phyloP scores from a whole-genome alignment of 2,797 vertebrate genomes.

The Salmo trutta region DNA sequence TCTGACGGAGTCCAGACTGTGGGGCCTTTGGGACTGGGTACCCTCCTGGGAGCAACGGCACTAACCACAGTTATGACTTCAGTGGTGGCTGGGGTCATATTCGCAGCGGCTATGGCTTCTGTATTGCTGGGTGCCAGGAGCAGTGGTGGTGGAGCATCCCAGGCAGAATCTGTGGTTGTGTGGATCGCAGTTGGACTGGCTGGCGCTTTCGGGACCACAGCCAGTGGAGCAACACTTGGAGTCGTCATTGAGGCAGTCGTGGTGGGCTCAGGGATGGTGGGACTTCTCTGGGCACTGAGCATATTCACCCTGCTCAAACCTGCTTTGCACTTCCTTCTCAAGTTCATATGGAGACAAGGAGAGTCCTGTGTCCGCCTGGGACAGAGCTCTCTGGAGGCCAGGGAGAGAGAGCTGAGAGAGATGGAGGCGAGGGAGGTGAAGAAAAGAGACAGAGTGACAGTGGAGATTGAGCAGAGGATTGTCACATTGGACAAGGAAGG shows the following conservation, averaged over 20 bases:
- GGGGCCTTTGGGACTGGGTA: constrained; percentile 69
- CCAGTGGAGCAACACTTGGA: constrained; percentile 64
- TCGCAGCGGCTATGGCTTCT: constrained; percentile 55
- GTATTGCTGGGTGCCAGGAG: constrained; percentile 44
- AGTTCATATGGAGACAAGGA: constrained; percentile 42
- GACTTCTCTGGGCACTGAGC: constrained; percentile 61
- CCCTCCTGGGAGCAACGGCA: constrained; percentile 67
- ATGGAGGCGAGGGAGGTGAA: constrained; percentile 43
- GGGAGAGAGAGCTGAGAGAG: constrained; percentile 25
- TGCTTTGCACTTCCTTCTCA: constrained; percentile 48
- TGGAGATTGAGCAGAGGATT: constrained; percentile 63
- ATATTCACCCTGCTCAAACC: constrained; percentile 65
- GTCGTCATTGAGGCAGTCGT: constrained; percentile 56
- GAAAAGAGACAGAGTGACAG: constrained; percentile 47
- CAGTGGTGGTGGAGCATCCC: constrained; percentile 1
- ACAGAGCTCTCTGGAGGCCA: background rate
- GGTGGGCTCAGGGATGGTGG: constrained; percentile 53
- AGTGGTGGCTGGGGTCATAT: constrained; percentile 62
- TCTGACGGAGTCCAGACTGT: constrained; percentile 59
- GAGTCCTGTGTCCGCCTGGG: constrained; percentile 40
- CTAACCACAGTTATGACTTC: constrained; percentile 66
- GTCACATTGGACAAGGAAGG: too few species aligned
- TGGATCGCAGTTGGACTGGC: constrained; percentile 62
- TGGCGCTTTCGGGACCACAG: constrained; percentile 53
- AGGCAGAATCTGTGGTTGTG: constrained; percentile 28